Percentiles rank a stretch among this genome's conserved stretches.
Evolutionary conservation across 1,140 invertebrate genomes (phyloP).

Genomic region (Ericerus pela): DNA sequence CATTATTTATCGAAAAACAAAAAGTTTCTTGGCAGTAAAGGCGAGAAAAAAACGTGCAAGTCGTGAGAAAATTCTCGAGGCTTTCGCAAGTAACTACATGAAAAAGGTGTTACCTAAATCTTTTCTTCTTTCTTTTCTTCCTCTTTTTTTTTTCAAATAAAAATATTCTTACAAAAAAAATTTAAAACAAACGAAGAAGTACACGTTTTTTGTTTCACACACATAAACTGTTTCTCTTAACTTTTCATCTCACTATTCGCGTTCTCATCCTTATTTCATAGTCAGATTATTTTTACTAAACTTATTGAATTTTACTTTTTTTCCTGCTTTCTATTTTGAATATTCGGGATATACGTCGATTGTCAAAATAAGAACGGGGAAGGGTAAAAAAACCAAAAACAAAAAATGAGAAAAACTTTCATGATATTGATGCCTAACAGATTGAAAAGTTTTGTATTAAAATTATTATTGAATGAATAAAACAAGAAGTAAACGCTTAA

Average conservation of each 20-base stretch:
- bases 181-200: background rate
- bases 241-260: constrained; percentile 9
- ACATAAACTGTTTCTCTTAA: constrained; percentile 10
- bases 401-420: background rate
- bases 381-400: no score
- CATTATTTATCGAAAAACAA: no score
- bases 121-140: no score
- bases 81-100: constrained; percentile 6
- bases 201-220: constrained; percentile 6
- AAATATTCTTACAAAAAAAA: constrained; percentile 11
- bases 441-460: constrained; percentile 7
- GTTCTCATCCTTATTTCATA: background rate
- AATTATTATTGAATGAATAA: constrained; percentile 3
- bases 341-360: background rate
- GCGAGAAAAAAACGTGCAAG: no score
- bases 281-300: background rate
- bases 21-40: no score
- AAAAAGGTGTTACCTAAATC: constrained; percentile 12
- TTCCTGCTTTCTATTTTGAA: background rate
- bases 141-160: no score
- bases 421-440: constrained; percentile 1
- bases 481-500: constrained; percentile 6
- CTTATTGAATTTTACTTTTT: background rate
- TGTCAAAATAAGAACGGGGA: no score
- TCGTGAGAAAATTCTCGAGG: constrained; percentile 4